Evolutionary conservation across 2,113 vertebrate species (phyloP).

Genomic region (Zosterops pallidus): DNA sequence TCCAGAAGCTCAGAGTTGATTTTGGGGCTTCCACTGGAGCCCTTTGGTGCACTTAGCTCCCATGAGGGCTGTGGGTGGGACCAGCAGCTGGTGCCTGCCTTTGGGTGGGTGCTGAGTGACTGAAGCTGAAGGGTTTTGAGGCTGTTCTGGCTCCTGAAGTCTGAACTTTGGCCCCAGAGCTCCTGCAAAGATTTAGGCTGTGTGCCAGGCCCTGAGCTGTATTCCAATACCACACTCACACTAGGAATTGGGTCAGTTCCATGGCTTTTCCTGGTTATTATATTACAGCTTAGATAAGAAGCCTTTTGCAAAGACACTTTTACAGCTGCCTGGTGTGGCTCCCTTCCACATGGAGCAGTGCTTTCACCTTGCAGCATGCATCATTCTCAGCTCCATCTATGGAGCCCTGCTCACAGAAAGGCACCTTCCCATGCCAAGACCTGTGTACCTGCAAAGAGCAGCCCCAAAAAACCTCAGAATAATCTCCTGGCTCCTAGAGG

Average conservation of each 20-base stretch:
- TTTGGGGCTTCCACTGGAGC: not conserved
- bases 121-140: not conserved
- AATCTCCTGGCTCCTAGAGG: not conserved
- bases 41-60: not conserved
- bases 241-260: not conserved
- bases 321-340: not conserved
- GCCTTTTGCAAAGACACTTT: not conserved
- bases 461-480: not conserved
- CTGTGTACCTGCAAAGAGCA: not conserved
- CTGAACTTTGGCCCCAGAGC: not conserved
- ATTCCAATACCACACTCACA: not conserved
- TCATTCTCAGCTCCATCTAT: accelerated
- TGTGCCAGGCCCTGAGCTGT: not conserved
- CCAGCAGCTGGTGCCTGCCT: not conserved
- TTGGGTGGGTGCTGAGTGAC: accelerated
- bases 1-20: not conserved
- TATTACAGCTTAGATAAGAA: not conserved
- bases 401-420: not conserved
- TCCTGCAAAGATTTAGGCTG: not conserved
- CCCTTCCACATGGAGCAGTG: accelerated
- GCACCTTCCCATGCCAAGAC: not conserved
- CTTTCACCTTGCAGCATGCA: not conserved
- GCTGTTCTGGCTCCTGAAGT: not conserved
- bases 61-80: accelerated
- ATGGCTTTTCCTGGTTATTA: not conserved